Evolutionary conservation across 92 coral and sea anemone species (phyloP).

Genomic region (Nematostella vectensis): DNA sequence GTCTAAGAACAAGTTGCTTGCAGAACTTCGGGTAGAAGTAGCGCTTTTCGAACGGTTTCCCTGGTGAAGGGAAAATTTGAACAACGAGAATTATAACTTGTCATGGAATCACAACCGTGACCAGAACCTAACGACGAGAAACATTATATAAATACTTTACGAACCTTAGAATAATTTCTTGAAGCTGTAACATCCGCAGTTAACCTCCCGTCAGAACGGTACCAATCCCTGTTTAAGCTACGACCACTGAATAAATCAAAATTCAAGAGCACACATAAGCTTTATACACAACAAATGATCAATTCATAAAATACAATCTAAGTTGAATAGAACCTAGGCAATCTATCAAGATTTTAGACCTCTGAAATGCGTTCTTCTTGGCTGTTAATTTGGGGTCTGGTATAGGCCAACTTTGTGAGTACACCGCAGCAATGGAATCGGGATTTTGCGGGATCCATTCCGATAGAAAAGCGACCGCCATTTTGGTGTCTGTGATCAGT

Average conservation of each 20-base stretch:
- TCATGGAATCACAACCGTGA: neutral
- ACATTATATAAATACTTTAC: no score
- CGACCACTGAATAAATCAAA: slow-evolving; percentile 44
- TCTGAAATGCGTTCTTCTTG: slow-evolving; percentile 52
- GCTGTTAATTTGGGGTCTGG: slow-evolving; percentile 56
- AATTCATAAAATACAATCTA: neutral
- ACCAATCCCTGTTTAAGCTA: slow-evolving; percentile 74
- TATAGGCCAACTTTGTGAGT: slow-evolving; percentile 75
- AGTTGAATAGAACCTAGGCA: no score
- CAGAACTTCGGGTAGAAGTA: slow-evolving; percentile 9
- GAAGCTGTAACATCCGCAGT: no score
- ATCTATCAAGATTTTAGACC: no score
- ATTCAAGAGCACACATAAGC: slow-evolving; percentile 3
- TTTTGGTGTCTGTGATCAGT: slow-evolving; percentile 24
- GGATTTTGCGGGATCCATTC: neutral
- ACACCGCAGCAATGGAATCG: slow-evolving; percentile 43
- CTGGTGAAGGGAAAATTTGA: slow-evolving; percentile 10
- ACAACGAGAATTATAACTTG: neutral
- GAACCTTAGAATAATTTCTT: no score
- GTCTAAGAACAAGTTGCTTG: slow-evolving; percentile 10
- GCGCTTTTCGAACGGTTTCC: slow-evolving; percentile 40
- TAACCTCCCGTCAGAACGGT: slow-evolving; percentile 19
- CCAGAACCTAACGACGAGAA: neutral
- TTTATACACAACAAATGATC: neutral
- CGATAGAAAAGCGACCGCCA: slow-evolving; percentile 38